phyloP scores from a whole-genome alignment of 35 echinoderm and acorn worm genomes.

The Holothuria glaberrima region DNA sequence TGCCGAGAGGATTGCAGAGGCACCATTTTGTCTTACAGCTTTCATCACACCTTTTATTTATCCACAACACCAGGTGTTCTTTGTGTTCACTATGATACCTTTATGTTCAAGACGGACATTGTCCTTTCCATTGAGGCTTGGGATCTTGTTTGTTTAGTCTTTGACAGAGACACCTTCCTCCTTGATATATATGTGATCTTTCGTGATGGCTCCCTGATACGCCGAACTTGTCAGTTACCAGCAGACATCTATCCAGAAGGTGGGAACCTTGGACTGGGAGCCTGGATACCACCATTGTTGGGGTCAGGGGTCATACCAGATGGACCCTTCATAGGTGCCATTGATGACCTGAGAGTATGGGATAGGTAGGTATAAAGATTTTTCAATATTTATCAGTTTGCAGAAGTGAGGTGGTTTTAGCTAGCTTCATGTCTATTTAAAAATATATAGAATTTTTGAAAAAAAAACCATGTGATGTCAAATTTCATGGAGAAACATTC shows the following conservation, averaged over 20 bases:
- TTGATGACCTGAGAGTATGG: conserved; percentile 89
- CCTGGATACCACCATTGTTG: conserved; percentile 69
- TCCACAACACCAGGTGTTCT: conserved; percentile 49
- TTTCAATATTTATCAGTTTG: too few relatives aligned
- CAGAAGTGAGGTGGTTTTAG: too few relatives aligned
- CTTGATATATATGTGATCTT: conserved; percentile 79
- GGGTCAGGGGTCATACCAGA: conserved; percentile 58
- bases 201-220: conserved; percentile 42
- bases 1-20: conserved; percentile 67
- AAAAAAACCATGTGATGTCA: too few relatives aligned
- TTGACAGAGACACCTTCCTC: conserved; percentile 28
- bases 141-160: conserved; percentile 75
- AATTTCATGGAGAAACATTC: too few relatives aligned
- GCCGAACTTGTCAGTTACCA: conserved; percentile 51
- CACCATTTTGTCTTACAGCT: conserved; percentile 73
- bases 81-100: conserved; percentile 64
- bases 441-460: too few relatives aligned
- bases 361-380: too few relatives aligned
- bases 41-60: conserved; percentile 67
- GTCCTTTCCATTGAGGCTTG: conserved; percentile 51
- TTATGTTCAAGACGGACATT: conserved; percentile 69
- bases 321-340: conserved; percentile 66
- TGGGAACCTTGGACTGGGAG: conserved; percentile 71
- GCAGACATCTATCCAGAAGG: conserved; percentile 58
- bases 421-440: too few relatives aligned